phyloP scores from a whole-genome alignment of 2,797 vertebrate genomes.

The Acipenser transmontanus region DNA sequence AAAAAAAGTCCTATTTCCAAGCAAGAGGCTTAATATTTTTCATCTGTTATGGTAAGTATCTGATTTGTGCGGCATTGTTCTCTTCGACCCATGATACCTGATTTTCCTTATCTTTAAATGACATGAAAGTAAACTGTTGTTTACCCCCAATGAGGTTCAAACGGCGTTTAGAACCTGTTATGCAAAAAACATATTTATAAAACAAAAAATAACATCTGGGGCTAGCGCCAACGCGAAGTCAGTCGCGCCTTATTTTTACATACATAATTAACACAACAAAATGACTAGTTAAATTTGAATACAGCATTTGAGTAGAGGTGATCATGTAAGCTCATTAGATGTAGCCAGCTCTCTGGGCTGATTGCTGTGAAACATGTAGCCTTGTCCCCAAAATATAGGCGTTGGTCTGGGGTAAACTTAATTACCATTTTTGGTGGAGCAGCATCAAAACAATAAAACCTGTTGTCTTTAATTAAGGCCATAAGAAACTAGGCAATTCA shows the following conservation, averaged over 20 bases:
- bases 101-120: constrained; percentile 30
- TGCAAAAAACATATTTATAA: constrained; percentile 32
- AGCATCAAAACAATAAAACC: constrained; percentile 25
- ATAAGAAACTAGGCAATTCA: constrained; percentile 46
- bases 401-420: constrained; percentile 50
- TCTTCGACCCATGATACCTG: constrained; percentile 33
- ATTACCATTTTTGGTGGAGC: constrained; percentile 69
- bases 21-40: no score
- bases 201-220: constrained; percentile 32
- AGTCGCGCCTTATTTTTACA: constrained; percentile 33
- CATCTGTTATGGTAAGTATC: no score
- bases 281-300: constrained; percentile 66
- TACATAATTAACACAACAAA: constrained; percentile 73
- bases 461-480: constrained; percentile 64
- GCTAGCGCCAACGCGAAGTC: constrained; percentile 44
- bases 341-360: constrained; percentile 51
- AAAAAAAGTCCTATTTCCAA: no score
- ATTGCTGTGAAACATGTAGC: constrained; percentile 59
- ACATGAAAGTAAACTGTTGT: constrained; percentile 51
- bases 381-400: constrained; percentile 44
- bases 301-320: constrained; percentile 37
- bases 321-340: constrained; percentile 44
- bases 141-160: constrained; percentile 65
- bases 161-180: constrained; percentile 60
- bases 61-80: constrained; percentile 22